Evolutionary conservation across 2,113 vertebrate species (phyloP).

Genomic region (Dicrurus megarhynchus): DNA sequence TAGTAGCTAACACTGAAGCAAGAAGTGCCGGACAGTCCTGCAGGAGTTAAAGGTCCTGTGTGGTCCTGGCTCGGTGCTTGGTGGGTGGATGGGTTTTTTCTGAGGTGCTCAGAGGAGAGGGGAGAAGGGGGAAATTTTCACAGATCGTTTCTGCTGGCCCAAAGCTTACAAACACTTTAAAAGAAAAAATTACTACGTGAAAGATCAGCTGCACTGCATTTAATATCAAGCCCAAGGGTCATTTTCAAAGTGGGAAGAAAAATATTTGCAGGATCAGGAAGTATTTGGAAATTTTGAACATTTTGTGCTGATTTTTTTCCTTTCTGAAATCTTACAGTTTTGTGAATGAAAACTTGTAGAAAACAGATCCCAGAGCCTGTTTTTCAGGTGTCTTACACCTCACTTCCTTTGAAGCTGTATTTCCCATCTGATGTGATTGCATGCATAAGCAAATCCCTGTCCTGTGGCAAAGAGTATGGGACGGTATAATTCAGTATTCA

Average conservation of each 20-base stretch:
- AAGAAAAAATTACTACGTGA: not conserved
- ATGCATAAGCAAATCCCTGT: not conserved
- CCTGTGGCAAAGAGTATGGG: not conserved
- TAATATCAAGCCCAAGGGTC: rapidly evolving
- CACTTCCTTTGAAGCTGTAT: not conserved
- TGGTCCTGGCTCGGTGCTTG: rapidly evolving
- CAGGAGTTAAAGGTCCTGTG: not conserved
- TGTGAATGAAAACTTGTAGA: not conserved
- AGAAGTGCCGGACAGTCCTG: rapidly evolving
- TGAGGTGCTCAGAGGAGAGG: not conserved
- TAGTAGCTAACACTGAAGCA: not conserved
- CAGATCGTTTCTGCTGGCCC: not conserved
- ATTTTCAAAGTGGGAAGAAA: not conserved
- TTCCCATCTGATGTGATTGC: not conserved
- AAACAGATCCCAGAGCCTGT: not conserved
- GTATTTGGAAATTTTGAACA: not conserved
- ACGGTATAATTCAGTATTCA: not conserved
- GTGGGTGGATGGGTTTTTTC: not conserved
- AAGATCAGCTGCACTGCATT: not conserved
- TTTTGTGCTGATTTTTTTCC: not conserved
- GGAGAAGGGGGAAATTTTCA: not conserved
- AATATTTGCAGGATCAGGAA: not conserved
- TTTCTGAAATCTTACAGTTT: not conserved
- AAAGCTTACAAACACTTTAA: not conserved
- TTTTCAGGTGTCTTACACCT: not conserved